These are phyloP conservation scores for Myxocyprinus asiaticus DNA, from an alignment of 2,113 vertebrate genomes.

Conservation along the genomic window DNA sequence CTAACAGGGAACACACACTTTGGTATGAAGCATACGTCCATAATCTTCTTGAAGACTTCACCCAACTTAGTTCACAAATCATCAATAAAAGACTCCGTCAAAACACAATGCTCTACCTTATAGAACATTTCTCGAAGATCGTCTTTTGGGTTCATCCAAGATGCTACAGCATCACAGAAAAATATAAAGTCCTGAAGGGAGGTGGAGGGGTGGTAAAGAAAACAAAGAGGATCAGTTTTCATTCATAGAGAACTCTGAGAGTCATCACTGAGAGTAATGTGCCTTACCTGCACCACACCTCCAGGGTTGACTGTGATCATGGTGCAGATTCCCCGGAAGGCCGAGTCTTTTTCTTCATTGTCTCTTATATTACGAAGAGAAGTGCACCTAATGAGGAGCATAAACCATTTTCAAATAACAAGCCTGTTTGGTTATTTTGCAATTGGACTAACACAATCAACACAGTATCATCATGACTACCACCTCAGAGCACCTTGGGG, in stretches of 20 bases:
- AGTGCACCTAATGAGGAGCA: conserved; percentile 88
- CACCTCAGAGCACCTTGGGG: conserved; percentile 52
- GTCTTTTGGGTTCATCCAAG: conserved; percentile 97
- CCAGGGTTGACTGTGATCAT: conserved; percentile 97
- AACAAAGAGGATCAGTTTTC: conserved; percentile 3
- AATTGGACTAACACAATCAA: conserved; percentile 19
- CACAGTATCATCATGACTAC: conserved; percentile 19
- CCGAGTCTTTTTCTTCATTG: conserved; percentile 99
- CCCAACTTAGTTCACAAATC: background rate
- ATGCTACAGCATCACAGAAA: conserved; percentile 99
- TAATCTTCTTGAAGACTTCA: background rate
- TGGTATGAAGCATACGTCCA: background rate
- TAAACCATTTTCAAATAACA: conserved; percentile 60
- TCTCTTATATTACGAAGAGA: conserved; percentile 97
- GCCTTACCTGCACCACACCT: conserved; percentile 94
- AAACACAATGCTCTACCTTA: conserved; percentile 80
- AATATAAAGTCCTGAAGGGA: conserved; percentile 95
- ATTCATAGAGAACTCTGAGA: background rate
- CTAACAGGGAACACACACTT: conserved; percentile 69
- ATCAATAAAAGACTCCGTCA: background rate
- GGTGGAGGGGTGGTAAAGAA: background rate
- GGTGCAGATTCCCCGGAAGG: conserved; percentile 96
- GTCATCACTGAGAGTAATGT: background rate
- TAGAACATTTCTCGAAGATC: conserved; percentile 98
- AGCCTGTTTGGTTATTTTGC: conserved; percentile 13